Evolutionary conservation across 2,113 vertebrate genomes (phyloP).

Genomic region (Dryoscopus gambensis): DNA sequence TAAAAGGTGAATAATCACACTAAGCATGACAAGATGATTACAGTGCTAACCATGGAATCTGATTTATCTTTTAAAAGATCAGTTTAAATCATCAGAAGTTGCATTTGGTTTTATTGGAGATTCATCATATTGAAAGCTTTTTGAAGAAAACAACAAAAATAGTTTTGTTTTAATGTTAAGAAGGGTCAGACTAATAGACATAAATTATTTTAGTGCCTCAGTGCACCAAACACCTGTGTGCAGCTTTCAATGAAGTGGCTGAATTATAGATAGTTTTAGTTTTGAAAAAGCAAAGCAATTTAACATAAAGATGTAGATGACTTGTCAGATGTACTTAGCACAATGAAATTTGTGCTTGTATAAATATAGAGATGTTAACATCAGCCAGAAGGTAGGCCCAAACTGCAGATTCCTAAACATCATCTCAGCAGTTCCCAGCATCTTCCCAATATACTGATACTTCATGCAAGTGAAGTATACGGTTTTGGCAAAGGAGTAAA

Average conservation of each 20-base stretch:
- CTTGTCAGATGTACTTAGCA: neutral
- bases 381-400: neutral
- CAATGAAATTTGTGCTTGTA: neutral
- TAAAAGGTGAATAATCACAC: conserved; percentile 62
- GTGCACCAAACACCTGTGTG: conserved; percentile 28
- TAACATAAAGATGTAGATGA: conserved; percentile 1
- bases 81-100: conserved; percentile 52
- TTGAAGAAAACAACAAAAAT: conserved; percentile 58
- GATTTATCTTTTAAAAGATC: conserved; percentile 56
- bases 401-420: neutral
- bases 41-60: conserved; percentile 48
- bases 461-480: neutral
- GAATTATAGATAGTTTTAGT: conserved; percentile 32
- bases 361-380: neutral
- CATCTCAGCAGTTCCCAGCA: neutral
- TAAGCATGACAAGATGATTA: conserved; percentile 55
- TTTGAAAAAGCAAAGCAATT: conserved; percentile 12
- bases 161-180: conserved; percentile 53
- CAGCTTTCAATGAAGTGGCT: neutral
- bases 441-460: neutral
- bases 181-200: conserved; percentile 39
- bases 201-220: conserved; percentile 36
- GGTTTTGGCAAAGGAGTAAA: neutral
- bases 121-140: conserved; percentile 64
- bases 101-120: conserved; percentile 61